phyloP scores from a whole-genome alignment of 2,113 vertebrate species.

The Microcebus murinus region DNA sequence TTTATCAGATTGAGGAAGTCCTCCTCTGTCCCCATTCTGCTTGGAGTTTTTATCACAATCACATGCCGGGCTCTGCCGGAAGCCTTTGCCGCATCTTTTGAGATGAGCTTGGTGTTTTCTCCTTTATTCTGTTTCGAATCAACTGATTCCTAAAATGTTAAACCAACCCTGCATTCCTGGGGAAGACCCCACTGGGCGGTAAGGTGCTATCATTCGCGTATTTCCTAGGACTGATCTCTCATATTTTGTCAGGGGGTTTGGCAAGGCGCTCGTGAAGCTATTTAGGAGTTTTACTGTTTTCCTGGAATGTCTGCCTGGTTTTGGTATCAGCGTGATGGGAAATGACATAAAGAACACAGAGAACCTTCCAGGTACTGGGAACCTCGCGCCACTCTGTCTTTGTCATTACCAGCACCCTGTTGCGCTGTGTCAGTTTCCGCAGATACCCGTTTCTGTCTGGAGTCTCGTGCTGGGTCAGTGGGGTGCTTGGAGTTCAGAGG shows the following conservation, averaged over 20 bases:
- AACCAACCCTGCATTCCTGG: background rate
- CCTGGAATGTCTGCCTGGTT: background rate
- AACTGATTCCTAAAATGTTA: background rate
- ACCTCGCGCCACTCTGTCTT: rapidly evolving
- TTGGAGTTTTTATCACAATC: background rate
- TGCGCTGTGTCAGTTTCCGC: too few species aligned
- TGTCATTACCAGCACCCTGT: background rate
- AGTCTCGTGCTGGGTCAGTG: background rate
- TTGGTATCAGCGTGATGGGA: background rate
- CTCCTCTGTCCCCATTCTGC: background rate
- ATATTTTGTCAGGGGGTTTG: background rate
- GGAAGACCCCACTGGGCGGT: background rate
- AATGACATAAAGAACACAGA: background rate
- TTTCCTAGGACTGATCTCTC: background rate
- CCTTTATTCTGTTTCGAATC: background rate
- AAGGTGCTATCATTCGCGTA: background rate
- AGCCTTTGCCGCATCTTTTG: background rate
- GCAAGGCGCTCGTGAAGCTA: background rate
- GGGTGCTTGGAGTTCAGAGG: background rate
- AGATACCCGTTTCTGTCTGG: background rate
- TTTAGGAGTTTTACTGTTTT: background rate
- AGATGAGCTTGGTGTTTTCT: background rate
- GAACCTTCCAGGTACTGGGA: background rate
- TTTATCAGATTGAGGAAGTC: background rate
- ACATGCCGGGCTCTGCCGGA: background rate